A percentile compares a stretch with the other conserved stretches of the same genome.
Conservation (phyloP, 2,888 invertebrate genomes). For the Tiliacea citrago region DNA sequence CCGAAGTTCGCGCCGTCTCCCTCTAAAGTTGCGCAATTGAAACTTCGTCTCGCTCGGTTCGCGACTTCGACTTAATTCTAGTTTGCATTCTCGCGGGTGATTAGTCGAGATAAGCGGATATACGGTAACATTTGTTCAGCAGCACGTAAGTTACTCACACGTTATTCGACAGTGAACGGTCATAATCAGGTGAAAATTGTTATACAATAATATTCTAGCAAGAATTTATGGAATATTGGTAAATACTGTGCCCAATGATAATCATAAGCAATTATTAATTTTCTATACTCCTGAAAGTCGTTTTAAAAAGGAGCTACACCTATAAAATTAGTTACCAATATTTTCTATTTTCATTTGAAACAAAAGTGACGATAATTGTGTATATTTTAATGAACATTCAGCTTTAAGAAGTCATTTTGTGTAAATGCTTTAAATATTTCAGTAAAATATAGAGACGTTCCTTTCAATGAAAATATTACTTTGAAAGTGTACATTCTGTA, state of each 20-base stretch:
- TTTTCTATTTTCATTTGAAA: background rate
- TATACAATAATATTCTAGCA: conserved; percentile 14
- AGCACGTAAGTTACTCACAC: conserved; percentile 82
- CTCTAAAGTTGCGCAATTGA: conserved; percentile 83
- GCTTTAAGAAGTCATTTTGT: background rate
- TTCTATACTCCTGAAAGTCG: background rate
- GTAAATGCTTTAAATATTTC: background rate
- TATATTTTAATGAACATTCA: background rate
- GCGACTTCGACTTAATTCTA: conserved; percentile 69
- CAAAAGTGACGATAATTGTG: background rate
- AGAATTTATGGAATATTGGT: conserved; percentile 34
- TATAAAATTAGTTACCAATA: background rate
- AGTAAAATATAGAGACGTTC: background rate
- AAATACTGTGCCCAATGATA: conserved; percentile 39
- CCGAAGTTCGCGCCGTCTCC: conserved; percentile 76
- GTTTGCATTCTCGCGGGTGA: conserved; percentile 81
- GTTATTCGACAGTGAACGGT: conserved; percentile 55
- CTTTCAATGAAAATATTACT: background rate
- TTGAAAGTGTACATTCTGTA: background rate
- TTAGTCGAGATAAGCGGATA: conserved; percentile 78
- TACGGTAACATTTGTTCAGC: conserved; percentile 79
- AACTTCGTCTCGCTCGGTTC: conserved; percentile 75
- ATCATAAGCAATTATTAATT: background rate
- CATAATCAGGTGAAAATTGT: conserved; percentile 33
- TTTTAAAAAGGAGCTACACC: background rate